A percentile compares a stretch with the other conserved stretches of the same genome.
Evolutionary conservation across 1,140 invertebrate genomes (phyloP).

Genomic region (Zaprionus gabonicus): DNA sequence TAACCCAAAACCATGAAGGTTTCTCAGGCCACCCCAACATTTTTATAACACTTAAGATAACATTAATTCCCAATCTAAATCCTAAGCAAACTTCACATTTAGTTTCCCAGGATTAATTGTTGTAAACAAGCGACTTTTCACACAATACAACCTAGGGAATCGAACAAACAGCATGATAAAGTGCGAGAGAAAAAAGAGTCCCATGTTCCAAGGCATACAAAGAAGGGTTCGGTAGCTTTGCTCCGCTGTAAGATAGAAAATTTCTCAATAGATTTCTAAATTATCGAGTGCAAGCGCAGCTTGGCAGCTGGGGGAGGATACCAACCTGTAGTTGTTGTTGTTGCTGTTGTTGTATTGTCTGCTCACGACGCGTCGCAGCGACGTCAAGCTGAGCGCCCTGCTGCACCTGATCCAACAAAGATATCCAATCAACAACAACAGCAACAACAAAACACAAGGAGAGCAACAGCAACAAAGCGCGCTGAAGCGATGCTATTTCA

Average conservation of each 20-base stretch:
- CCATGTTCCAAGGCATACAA: constrained; percentile 29
- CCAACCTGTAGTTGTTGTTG: constrained; percentile 6
- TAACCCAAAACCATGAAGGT: background rate
- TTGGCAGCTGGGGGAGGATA: constrained; percentile 63
- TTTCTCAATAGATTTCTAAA: constrained; percentile 69
- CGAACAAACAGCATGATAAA: constrained; percentile 24
- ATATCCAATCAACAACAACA: constrained; percentile 13
- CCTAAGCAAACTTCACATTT: background rate
- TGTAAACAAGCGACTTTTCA: constrained; percentile 56
- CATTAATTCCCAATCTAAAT: background rate
- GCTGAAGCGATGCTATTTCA: constrained; percentile 54
- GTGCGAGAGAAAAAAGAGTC: constrained; percentile 17
- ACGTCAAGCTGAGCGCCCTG: constrained; percentile 60
- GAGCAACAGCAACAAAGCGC: constrained; percentile 9
- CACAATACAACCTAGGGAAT: constrained; percentile 40
- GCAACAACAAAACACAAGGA: constrained; percentile 41
- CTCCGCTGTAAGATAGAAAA: background rate
- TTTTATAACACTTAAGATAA: background rate
- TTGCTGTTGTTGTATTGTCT: constrained; percentile 49
- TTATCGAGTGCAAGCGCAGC: constrained; percentile 49
- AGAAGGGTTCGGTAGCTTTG: constrained; percentile 23
- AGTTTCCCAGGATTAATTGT: constrained; percentile 12
- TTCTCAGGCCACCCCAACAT: background rate
- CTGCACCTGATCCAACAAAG: constrained; percentile 70
- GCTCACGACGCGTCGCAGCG: constrained; percentile 38